Conservation (phyloP, 2,888 invertebrate species). For the Nemapogon koenigi region DNA sequence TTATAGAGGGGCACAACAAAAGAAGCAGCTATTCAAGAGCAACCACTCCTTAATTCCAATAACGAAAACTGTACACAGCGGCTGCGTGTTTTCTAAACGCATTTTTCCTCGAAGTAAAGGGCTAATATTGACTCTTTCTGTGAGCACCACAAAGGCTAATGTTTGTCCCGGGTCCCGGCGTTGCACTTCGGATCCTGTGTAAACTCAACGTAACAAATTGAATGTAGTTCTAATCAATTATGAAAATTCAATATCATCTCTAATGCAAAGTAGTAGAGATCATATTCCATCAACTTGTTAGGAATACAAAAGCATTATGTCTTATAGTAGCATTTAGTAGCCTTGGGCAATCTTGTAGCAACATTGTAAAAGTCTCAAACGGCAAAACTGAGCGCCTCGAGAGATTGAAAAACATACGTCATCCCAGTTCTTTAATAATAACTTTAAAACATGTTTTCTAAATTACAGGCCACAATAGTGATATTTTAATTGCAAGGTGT, state of each 20-base stretch:
- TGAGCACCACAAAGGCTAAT: constrained; percentile 57
- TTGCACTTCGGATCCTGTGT: constrained; percentile 62
- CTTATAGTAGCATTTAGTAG: constrained; percentile 60
- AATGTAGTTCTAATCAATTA: constrained; percentile 24
- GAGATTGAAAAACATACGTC: constrained; percentile 7
- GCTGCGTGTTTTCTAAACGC: constrained; percentile 47
- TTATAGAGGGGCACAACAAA: constrained; percentile 29
- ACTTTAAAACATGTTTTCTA: constrained; percentile 5
- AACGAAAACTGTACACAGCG: constrained; percentile 57
- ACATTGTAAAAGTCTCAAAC: constrained; percentile 28
- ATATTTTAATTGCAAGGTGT: constrained; percentile 4
- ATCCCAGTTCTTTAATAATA: constrained; percentile 5
- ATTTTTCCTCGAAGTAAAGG: constrained; percentile 58
- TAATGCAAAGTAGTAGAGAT: not conserved
- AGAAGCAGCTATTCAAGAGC: constrained; percentile 28
- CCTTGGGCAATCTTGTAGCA: constrained; percentile 47
- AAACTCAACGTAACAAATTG: constrained; percentile 54
- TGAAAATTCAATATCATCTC: constrained; percentile 2
- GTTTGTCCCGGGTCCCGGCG: constrained; percentile 51
- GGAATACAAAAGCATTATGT: constrained; percentile 45
- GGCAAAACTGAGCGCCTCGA: constrained; percentile 5
- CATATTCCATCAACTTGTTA: constrained; percentile 21
- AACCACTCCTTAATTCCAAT: constrained; percentile 47
- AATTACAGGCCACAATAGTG: constrained; percentile 3
- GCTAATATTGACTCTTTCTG: constrained; percentile 55